Conservation (phyloP, 1,140 invertebrate species). For the Archegozetes longisetosus region DNA sequence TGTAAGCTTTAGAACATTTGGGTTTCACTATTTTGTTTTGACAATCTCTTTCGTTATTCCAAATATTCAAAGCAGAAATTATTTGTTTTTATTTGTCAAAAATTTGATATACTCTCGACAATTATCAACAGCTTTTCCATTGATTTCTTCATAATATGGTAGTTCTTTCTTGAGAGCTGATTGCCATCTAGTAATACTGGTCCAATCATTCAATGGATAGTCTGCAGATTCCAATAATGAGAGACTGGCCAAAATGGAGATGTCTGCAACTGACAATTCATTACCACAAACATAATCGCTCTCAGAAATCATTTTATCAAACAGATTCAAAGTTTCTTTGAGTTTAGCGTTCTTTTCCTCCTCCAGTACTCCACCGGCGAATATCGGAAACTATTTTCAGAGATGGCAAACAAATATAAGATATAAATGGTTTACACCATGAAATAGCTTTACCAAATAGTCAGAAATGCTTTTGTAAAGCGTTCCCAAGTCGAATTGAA, state of each 20-base stretch:
- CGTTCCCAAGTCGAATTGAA: slow-evolving; percentile 48
- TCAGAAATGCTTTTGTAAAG: slow-evolving; percentile 12
- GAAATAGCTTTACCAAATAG: slow-evolving; percentile 3
- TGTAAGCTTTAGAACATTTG: too few relatives aligned
- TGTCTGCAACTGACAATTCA: slow-evolving; percentile 5
- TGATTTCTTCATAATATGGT: background rate
- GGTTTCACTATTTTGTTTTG: too few relatives aligned
- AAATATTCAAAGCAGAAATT: background rate
- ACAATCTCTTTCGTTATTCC: background rate
- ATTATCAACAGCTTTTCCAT: background rate
- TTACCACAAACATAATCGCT: background rate
- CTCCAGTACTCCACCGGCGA: background rate
- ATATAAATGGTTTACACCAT: background rate
- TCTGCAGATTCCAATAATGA: background rate
- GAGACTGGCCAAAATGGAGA: background rate
- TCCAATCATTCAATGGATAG: background rate
- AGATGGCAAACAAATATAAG: background rate
- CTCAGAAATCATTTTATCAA: background rate
- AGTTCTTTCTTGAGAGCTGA: background rate
- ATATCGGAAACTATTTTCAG: background rate
- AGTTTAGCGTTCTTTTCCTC: background rate
- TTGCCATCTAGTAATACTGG: background rate
- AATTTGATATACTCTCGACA: background rate
- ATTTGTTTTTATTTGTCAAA: background rate
- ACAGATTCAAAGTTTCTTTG: background rate